Evolutionary conservation across 2,113 vertebrate genomes (phyloP).

Genomic region (Prunella himalayana): DNA sequence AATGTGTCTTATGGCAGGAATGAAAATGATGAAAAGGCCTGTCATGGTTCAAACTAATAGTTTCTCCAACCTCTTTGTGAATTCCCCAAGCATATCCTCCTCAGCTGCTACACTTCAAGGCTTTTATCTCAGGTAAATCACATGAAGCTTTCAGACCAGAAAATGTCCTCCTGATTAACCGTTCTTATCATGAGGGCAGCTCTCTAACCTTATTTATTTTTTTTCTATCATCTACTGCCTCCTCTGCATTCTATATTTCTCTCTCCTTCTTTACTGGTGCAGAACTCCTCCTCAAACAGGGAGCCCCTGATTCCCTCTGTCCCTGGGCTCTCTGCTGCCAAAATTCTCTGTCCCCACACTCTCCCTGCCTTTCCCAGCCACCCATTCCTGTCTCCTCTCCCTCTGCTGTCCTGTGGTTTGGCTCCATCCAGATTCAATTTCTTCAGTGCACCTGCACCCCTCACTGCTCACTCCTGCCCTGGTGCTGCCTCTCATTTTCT

Average conservation of each 20-base stretch:
- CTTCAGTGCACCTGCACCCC: background rate
- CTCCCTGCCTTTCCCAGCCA: no score
- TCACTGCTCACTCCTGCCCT: background rate
- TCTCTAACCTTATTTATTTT: slow-evolving; percentile 23
- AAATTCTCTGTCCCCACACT: background rate
- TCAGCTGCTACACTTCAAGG: slow-evolving; percentile 22
- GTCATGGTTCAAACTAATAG: slow-evolving; percentile 8
- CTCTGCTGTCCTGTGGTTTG: background rate
- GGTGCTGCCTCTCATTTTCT: background rate
- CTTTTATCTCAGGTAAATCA: slow-evolving; percentile 48
- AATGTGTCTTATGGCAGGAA: background rate
- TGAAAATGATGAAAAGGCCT: slow-evolving; percentile 29
- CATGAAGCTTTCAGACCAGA: slow-evolving; percentile 34
- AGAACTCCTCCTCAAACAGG: background rate
- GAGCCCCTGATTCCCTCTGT: background rate
- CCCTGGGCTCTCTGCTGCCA: background rate
- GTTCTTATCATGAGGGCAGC: slow-evolving; percentile 25
- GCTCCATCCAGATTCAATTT: accelerated
- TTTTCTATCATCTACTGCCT: background rate
- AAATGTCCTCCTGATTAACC: slow-evolving; percentile 30
- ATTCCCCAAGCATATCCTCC: slow-evolving; percentile 30
- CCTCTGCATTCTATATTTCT: background rate
- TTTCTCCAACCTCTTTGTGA: slow-evolving; percentile 17
- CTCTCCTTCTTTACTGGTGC: background rate
- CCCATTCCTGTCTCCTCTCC: background rate